These are phyloP conservation scores for Rhizoglyphus robini DNA, from an alignment of 1,140 invertebrate species.

Conservation along the genomic window DNA sequence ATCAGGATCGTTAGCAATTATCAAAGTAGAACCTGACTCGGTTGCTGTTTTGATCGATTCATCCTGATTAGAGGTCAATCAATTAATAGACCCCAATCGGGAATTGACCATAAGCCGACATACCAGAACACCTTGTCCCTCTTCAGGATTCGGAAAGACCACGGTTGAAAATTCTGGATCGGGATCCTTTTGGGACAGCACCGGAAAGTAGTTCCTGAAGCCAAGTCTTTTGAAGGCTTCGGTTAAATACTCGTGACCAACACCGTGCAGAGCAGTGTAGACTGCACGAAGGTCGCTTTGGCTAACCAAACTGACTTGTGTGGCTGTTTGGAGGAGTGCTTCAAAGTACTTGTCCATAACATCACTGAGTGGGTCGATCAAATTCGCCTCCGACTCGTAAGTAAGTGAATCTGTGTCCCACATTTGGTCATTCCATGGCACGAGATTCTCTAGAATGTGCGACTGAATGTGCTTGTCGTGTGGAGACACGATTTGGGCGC, in stretches of 20 bases:
- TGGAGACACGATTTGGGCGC: slow-evolving; percentile 83
- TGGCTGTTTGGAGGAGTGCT: slow-evolving; percentile 20
- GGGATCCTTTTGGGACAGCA: slow-evolving; percentile 67
- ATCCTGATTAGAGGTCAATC: slow-evolving; percentile 35
- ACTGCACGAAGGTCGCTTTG: slow-evolving; percentile 35
- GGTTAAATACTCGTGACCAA: slow-evolving; percentile 66
- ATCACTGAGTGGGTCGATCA: slow-evolving; percentile 38
- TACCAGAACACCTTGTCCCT: slow-evolving; percentile 69
- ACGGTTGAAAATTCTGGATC: slow-evolving; percentile 96
- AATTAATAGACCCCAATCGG: neutral
- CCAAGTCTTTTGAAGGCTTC: slow-evolving; percentile 58
- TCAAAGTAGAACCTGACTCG: slow-evolving; percentile 49
- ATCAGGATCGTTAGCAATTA: slow-evolving; percentile 96
- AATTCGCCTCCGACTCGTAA: slow-evolving; percentile 28
- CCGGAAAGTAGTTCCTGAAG: slow-evolving; percentile 52
- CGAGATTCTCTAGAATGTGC: slow-evolving; percentile 57
- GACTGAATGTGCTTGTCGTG: slow-evolving; percentile 76
- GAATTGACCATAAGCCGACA: slow-evolving; percentile 22
- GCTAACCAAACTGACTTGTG: slow-evolving; percentile 27
- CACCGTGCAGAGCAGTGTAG: slow-evolving; percentile 96
- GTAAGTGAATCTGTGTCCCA: slow-evolving; percentile 48
- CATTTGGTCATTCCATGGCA: slow-evolving; percentile 40
- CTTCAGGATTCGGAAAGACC: slow-evolving; percentile 95
- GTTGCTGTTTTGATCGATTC: slow-evolving; percentile 73
- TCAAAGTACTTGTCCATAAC: slow-evolving; percentile 34